Conservation (phyloP, 2,888 invertebrate genomes). For the Malthinus flaveolus region DNA sequence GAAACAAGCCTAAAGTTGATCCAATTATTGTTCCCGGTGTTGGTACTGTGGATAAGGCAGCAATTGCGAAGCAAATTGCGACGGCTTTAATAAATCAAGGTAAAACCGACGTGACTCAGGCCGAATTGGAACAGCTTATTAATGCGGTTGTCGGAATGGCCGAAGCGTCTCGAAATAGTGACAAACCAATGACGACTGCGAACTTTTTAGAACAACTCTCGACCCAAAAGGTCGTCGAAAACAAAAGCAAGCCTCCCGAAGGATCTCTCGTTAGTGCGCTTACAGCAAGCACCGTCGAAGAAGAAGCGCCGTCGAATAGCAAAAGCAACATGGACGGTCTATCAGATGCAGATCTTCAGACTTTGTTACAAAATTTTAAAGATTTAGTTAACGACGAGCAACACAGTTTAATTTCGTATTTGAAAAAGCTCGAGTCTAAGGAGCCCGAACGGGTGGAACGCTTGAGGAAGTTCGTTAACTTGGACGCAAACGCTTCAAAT, state of each 20-base stretch:
- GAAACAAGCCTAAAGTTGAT: slow-evolving; percentile 48
- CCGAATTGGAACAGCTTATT: slow-evolving; percentile 77
- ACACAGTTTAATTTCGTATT: slow-evolving; percentile 77
- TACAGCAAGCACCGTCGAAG: slow-evolving; percentile 19
- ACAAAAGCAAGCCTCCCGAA: slow-evolving; percentile 10
- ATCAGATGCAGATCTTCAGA: slow-evolving; percentile 79
- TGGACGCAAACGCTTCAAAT: slow-evolving; percentile 48
- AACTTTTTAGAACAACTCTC: slow-evolving; percentile 53
- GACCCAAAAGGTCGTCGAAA: slow-evolving; percentile 28
- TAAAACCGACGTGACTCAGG: slow-evolving; percentile 77
- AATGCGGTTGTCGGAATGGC: slow-evolving; percentile 77
- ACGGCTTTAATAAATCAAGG: slow-evolving; percentile 78
- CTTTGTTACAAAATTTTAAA: slow-evolving; percentile 78
- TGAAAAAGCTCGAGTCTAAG: slow-evolving; percentile 78
- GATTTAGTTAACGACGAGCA: slow-evolving; percentile 81
- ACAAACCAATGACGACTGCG: slow-evolving; percentile 58
- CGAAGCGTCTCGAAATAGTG: slow-evolving; percentile 60
- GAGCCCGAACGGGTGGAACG: slow-evolving; percentile 79
- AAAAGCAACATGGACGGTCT: slow-evolving; percentile 66
- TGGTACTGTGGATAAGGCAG: slow-evolving; percentile 75
- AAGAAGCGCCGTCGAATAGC: slow-evolving; percentile 23
- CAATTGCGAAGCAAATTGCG: slow-evolving; percentile 81
- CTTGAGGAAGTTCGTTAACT: slow-evolving; percentile 74
- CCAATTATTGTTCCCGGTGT: slow-evolving; percentile 67
- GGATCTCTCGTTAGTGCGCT: slow-evolving; percentile 24